These are phyloP conservation scores for Leucophenga varia DNA, from an alignment of 1,140 invertebrate species.

Conservation along the genomic window DNA sequence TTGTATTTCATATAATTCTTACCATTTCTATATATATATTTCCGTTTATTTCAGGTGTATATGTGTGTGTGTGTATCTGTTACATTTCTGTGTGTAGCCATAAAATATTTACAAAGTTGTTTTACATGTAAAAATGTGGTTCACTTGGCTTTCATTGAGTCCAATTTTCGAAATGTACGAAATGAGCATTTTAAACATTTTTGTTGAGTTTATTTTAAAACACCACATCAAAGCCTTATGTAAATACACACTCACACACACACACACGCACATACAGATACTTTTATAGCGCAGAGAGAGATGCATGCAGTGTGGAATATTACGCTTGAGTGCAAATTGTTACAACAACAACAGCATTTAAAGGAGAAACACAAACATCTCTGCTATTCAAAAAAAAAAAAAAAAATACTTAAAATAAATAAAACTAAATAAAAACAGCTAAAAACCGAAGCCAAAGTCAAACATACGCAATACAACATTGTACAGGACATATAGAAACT, in stretches of 20 bases:
- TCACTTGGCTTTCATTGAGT: conserved; percentile 34
- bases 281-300: conserved; percentile 8
- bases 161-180: conserved; percentile 47
- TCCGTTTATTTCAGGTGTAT: not conserved
- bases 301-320: conserved; percentile 45
- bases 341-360: conserved; percentile 35
- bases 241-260: not conserved
- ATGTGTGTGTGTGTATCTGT: conserved; percentile 11
- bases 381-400: not conserved
- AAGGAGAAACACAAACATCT: conserved; percentile 13
- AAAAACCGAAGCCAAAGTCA: too few species aligned
- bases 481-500: too few species aligned
- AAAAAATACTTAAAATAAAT: conserved; percentile 17
- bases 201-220: conserved; percentile 15
- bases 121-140: not conserved
- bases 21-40: too few species aligned
- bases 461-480: too few species aligned
- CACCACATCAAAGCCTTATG: conserved; percentile 1
- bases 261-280: not conserved
- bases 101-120: too few species aligned
- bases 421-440: conserved; percentile 9
- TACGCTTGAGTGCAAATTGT: conserved; percentile 47
- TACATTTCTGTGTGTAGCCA: conserved; percentile 13
- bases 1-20: too few species aligned
- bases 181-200: conserved; percentile 33